Evolutionary conservation across 2,888 invertebrate species (phyloP).

Genomic region (Caenorhabditis drosophilae): DNA sequence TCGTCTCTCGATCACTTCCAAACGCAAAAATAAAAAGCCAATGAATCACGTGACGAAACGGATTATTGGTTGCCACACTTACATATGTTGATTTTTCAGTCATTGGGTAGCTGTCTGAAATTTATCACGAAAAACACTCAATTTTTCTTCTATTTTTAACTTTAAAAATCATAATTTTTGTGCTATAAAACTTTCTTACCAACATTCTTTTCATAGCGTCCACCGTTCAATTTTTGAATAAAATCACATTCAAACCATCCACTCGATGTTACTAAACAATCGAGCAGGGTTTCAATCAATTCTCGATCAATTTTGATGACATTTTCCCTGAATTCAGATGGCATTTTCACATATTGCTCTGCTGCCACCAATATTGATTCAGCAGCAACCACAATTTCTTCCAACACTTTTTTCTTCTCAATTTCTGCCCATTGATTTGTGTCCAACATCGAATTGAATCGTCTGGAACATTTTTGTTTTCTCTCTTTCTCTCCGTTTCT

Average conservation of each 20-base stretch:
- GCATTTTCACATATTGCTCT: conserved; percentile 40
- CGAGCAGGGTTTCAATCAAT: conserved; percentile 47
- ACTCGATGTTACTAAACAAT: conserved; percentile 43
- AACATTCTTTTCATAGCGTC: conserved; percentile 1
- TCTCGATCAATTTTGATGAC: conserved; percentile 40
- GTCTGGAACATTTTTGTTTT: conserved; percentile 12
- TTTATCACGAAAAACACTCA: conserved; percentile 21
- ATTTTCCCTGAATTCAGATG: conserved; percentile 1
- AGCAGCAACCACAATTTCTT: conserved; percentile 37
- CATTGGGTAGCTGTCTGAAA: conserved; percentile 8
- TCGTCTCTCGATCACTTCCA: conserved; percentile 39
- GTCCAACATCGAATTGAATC: conserved; percentile 40
- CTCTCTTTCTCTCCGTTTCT: not conserved
- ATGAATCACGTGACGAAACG: conserved; percentile 21
- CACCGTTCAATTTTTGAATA: conserved; percentile 29
- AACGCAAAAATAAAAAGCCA: conserved; percentile 34
- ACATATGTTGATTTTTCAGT: conserved; percentile 34
- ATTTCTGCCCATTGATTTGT: conserved; percentile 23
- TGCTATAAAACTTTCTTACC: not conserved
- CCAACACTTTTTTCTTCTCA: conserved; percentile 16
- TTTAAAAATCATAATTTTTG: not conserved
- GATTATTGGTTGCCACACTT: conserved; percentile 23
- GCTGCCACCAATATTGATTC: conserved; percentile 29
- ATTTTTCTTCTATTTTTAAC: too few relatives aligned
- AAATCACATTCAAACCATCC: conserved; percentile 37